phyloP scores from a whole-genome alignment of 2,797 vertebrate genomes.

The Chromis chromis region DNA sequence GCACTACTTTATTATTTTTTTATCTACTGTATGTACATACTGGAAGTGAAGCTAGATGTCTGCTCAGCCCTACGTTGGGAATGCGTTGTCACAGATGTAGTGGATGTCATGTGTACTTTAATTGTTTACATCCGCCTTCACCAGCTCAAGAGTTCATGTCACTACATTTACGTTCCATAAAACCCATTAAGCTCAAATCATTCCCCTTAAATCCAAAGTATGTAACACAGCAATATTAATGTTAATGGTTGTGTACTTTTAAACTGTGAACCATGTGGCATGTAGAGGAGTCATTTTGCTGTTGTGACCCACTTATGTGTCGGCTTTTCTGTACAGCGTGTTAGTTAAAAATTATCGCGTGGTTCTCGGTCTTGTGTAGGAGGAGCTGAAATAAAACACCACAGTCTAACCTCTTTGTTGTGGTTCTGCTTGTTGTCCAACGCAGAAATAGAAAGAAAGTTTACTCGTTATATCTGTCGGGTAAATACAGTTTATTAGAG shows the following conservation, averaged over 20 bases:
- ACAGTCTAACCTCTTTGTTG: slow-evolving; percentile 12
- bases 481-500: background rate
- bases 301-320: slow-evolving; percentile 25
- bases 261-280: slow-evolving; percentile 64
- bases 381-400: slow-evolving; percentile 63
- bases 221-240: slow-evolving; percentile 70
- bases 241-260: slow-evolving; percentile 37
- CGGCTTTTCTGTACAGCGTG: slow-evolving; percentile 36
- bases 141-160: slow-evolving; percentile 28
- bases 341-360: slow-evolving; percentile 27
- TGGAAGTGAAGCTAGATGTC: slow-evolving; percentile 12
- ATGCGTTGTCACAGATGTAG: slow-evolving; percentile 26
- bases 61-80: slow-evolving; percentile 33
- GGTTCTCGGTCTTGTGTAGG: slow-evolving; percentile 31
- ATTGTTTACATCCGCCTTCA: slow-evolving; percentile 49
- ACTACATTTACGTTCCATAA: slow-evolving; percentile 16
- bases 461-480: background rate
- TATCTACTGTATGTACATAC: background rate
- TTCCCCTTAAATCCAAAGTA: slow-evolving; percentile 60
- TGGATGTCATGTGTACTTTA: slow-evolving; percentile 3
- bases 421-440: background rate
- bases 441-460: no score
- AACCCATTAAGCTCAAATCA: slow-evolving; percentile 21
- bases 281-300: slow-evolving; percentile 29
- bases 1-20: slow-evolving; percentile 46